These are phyloP conservation scores for Hirtodrosophila alboralis DNA, from an alignment of 2,888 invertebrate genomes.

Conservation along the genomic window DNA sequence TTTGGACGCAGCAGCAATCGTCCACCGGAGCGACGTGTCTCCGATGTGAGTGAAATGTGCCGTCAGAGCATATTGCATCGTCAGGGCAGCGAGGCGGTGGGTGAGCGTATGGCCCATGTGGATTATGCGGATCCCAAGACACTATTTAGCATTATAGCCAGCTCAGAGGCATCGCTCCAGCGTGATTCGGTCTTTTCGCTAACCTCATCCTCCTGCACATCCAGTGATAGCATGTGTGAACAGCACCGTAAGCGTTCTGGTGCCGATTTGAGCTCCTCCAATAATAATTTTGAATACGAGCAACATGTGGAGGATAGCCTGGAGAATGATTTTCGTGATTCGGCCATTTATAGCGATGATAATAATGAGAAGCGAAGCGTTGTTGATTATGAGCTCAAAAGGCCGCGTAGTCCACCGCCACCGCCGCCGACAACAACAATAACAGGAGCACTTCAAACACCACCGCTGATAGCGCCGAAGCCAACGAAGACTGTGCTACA, in stretches of 20 bases:
- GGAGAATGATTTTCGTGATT: conserved; percentile 90
- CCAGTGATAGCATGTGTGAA: conserved; percentile 83
- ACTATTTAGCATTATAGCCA: conserved; percentile 79
- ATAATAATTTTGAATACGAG: conserved; percentile 91
- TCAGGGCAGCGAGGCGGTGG: conserved; percentile 92
- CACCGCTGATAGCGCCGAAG: conserved; percentile 72
- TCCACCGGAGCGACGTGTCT: conserved; percentile 82
- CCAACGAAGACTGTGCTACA: conserved; percentile 49
- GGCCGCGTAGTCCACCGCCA: conserved; percentile 74
- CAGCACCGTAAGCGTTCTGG: conserved; percentile 62
- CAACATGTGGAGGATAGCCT: conserved; percentile 89
- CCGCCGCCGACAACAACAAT: conserved; percentile 66
- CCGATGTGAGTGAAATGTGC: conserved; percentile 83
- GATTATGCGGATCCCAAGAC: conserved; percentile 93
- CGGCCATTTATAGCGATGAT: conserved; percentile 92
- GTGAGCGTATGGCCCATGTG: conserved; percentile 94
- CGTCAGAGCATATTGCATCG: conserved; percentile 86
- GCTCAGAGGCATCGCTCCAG: conserved; percentile 77
- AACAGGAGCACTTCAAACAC: conserved; percentile 7
- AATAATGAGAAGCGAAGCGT: conserved; percentile 80
- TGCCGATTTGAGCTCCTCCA: conserved; percentile 69
- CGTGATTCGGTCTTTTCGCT: conserved; percentile 84
- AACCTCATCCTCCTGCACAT: conserved; percentile 78
- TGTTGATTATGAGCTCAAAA: conserved; percentile 60
- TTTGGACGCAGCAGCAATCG: conserved; percentile 78